These are phyloP conservation scores for Avahi laniger DNA, from an alignment of 2,797 vertebrate genomes.

Conservation along the genomic window DNA sequence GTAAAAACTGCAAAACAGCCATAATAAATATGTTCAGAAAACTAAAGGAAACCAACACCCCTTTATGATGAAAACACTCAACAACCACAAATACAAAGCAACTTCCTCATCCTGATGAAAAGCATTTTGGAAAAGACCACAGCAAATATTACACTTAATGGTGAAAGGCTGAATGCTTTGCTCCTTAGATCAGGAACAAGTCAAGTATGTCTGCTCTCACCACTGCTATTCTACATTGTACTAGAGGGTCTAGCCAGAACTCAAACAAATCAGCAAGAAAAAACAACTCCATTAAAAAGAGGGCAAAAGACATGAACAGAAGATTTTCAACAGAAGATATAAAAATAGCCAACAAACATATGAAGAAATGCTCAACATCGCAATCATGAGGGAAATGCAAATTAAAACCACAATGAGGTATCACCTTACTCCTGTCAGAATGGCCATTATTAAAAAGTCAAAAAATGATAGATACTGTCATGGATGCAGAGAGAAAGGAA, in stretches of 20 bases:
- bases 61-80: not conserved
- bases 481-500: too few species aligned
- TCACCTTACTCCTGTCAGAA: not conserved
- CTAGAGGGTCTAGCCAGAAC: not conserved
- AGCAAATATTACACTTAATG: not conserved
- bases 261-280: not conserved
- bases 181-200: not conserved
- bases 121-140: not conserved
- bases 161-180: not conserved
- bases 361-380: not conserved
- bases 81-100: not conserved
- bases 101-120: not conserved
- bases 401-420: not conserved
- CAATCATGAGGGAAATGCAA: not conserved
- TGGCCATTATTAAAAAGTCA: not conserved
- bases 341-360: not conserved
- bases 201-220: not conserved
- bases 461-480: not conserved
- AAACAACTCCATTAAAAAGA: not conserved
- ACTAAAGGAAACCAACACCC: not conserved
- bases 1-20: not conserved
- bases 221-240: not conserved
- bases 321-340: not conserved
- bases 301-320: not conserved
- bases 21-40: not conserved